Base-by-base conservation (phyloP, 2,888 invertebrate genomes). In the Brassicogethes aeneus region DNA sequence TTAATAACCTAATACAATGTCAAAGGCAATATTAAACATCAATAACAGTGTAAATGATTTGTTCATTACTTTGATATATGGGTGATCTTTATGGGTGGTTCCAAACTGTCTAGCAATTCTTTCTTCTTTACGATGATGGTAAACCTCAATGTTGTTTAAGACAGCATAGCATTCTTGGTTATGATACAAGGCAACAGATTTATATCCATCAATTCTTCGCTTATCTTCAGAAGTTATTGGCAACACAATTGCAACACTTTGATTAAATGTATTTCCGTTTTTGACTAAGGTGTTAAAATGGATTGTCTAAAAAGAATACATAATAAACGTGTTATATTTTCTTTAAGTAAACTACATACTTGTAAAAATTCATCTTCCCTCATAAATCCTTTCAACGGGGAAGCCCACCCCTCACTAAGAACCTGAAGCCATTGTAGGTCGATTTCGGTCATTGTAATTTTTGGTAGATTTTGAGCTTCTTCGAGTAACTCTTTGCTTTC, bases 341-440 rank as follows among this genome's bases (percentile, higher is more conserved):
- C 7, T 23, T 23, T 23, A 23, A 23, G 23, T 17, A 2, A 5
- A 40, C 39, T 40, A 30, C 34, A 44, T 50, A 58, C 61, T 47
- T 60, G 59, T 30, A 97, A 73, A 68, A 85, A 95, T 65, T 97
- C 89, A 42, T 82, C 75, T 72, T 97, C 96, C 52, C 50, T 50
- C 56, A 56, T 56, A 38, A 56, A 56, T 1, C 56, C 56, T 37
- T 77, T 81, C 14, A 99, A 71, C 0, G 97, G 97, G 40, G 86
- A 81, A 0, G 95, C 96, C 97, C 97, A 99, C 1, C 97, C 97
- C 71, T 99, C 97, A 1, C 92, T 81, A 5, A 56, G 42, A 1
- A 97, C 83, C 71, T 80, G 59, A 34, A 96, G 75, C 97, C 97
- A 99, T 65, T 97, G 94, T 36, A 93, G 68, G 65, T 96, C 96